A percentile compares a stretch with the other conserved stretches of the same genome.
Conservation (phyloP, 2,888 invertebrate species). For the Beris morrisii region DNA sequence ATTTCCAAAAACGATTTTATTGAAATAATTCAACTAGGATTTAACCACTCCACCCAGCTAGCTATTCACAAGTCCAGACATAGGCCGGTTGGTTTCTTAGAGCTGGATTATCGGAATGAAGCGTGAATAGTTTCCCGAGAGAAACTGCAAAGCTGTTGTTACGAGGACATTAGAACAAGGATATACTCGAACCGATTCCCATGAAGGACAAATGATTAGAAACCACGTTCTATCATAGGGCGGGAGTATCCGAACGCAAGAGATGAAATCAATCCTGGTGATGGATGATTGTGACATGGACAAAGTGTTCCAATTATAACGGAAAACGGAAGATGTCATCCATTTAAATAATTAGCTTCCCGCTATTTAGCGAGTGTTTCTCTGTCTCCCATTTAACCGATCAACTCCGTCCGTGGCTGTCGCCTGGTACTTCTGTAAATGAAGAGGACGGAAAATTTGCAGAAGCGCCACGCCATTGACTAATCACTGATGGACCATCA, state of each 20-base stretch:
- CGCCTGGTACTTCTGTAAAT: constrained; percentile 8
- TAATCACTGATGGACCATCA: constrained; percentile 38
- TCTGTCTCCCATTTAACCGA: constrained; percentile 3
- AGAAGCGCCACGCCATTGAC: constrained; percentile 25
- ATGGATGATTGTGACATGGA: constrained; percentile 37
- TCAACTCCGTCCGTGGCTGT: constrained; percentile 14
- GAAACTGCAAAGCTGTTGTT: too few species aligned
- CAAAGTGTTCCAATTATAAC: constrained; percentile 38
- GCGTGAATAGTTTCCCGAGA: too few species aligned
- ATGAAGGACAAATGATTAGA: too few species aligned
- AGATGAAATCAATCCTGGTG: constrained; percentile 37
- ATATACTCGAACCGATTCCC: too few species aligned
- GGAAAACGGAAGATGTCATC: constrained; percentile 37
- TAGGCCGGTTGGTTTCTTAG: too few species aligned
- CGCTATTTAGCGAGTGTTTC: constrained; percentile 6
- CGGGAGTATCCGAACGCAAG: constrained; percentile 1
- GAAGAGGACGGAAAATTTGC: constrained; percentile 10
- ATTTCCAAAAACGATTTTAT: too few species aligned
- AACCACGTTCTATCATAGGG: too few species aligned
- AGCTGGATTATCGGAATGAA: too few species aligned
- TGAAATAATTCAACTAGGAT: too few species aligned
- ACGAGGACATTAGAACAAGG: too few species aligned
- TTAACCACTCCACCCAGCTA: too few species aligned
- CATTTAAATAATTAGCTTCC: constrained; percentile 38
- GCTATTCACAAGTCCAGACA: too few species aligned